These are phyloP conservation scores for Orgyia antiqua DNA, from an alignment of 2,888 invertebrate species.

Conservation along the genomic window DNA sequence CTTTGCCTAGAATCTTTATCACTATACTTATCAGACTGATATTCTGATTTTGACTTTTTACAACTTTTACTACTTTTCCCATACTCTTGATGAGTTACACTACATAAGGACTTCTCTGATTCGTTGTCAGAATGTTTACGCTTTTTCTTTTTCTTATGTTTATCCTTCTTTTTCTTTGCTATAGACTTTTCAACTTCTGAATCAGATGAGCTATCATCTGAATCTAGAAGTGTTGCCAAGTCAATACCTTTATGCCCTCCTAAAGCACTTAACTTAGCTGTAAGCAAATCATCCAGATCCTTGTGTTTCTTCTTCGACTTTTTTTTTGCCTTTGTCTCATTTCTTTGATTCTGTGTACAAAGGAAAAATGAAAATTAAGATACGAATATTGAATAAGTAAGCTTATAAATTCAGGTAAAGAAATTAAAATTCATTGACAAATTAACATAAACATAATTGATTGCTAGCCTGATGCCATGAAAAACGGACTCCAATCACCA, in stretches of 20 bases:
- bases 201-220: constrained; percentile 49
- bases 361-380: constrained; percentile 3
- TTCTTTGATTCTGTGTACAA: constrained; percentile 54
- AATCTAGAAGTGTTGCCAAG: constrained; percentile 53
- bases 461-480: no score
- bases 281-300: constrained; percentile 82
- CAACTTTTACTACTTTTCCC: constrained; percentile 9
- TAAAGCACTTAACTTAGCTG: constrained; percentile 83
- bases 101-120: constrained; percentile 16
- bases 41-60: constrained; percentile 4
- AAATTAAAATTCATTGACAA: no score
- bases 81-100: constrained; percentile 10
- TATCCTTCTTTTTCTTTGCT: constrained; percentile 44
- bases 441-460: no score
- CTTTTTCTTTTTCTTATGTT: constrained; percentile 41
- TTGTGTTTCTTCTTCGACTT: constrained; percentile 62
- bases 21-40: constrained; percentile 5
- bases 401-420: no score
- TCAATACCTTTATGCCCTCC: constrained; percentile 59
- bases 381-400: no score
- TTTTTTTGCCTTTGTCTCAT: constrained; percentile 70
- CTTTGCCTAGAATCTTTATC: constrained; percentile 25
- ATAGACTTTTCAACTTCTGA: constrained; percentile 32
- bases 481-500: no score
- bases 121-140: constrained; percentile 19